A percentile compares a stretch with the other conserved stretches of the same genome.
phyloP scores from a whole-genome alignment of 2,888 invertebrate species.

The Lithophane semibrunnea region DNA sequence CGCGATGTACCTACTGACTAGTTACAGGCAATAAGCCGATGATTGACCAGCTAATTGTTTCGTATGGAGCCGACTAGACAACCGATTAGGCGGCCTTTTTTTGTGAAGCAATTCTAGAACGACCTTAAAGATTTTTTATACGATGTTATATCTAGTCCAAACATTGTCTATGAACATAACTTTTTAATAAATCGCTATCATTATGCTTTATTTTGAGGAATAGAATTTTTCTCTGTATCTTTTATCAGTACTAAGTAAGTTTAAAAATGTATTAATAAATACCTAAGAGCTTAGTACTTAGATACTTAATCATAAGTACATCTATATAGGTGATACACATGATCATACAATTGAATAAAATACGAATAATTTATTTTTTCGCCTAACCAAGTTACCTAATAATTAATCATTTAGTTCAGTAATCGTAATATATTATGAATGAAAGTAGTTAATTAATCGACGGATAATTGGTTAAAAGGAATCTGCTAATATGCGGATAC shows the following conservation, averaged over 20 bases:
- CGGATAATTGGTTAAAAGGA: background rate
- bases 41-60: conserved; percentile 55
- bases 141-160: conserved; percentile 1
- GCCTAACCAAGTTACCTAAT: background rate
- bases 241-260: too few relatives aligned
- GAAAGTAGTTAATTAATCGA: background rate
- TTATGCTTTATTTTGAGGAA: background rate
- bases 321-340: background rate
- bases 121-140: conserved; percentile 42
- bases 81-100: conserved; percentile 51
- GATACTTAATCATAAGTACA: too few relatives aligned
- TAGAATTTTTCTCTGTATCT: background rate
- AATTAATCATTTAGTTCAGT: background rate
- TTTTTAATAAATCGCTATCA: background rate
- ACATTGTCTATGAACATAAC: conserved; percentile 1
- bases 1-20: conserved; percentile 37
- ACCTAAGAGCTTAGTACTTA: too few relatives aligned
- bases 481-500: background rate
- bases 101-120: conserved; percentile 35
- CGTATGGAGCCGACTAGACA: conserved; percentile 51
- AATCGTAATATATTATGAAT: background rate
- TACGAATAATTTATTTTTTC: background rate
- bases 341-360: background rate
- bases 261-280: too few relatives aligned
- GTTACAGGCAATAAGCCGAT: conserved; percentile 33